Evolutionary conservation across 2,888 invertebrate genomes (phyloP).

Genomic region (Noctua janthe): DNA sequence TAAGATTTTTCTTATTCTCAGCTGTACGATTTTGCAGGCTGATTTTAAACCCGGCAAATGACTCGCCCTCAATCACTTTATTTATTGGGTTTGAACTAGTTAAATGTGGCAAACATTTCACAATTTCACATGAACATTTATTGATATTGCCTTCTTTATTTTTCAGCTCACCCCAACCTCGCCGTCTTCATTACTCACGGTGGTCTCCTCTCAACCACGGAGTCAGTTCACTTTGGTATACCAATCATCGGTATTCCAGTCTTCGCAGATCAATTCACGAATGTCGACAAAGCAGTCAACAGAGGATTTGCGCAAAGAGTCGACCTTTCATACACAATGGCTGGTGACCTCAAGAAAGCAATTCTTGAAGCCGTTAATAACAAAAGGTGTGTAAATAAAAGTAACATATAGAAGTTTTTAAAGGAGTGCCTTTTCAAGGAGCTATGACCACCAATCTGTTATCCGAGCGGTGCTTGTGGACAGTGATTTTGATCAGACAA

Average conservation of each 20-base stretch:
- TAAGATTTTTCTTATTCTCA: background rate
- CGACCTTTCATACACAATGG: slow-evolving; percentile 67
- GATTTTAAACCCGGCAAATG: background rate
- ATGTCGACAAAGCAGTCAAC: slow-evolving; percentile 68
- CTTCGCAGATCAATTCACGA: slow-evolving; percentile 75
- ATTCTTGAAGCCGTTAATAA: slow-evolving; percentile 67
- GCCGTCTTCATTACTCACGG: slow-evolving; percentile 76
- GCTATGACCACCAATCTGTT: background rate
- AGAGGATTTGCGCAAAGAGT: slow-evolving; percentile 75
- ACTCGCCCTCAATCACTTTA: too few relatives aligned
- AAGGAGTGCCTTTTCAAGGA: too few relatives aligned
- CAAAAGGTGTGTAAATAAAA: slow-evolving; percentile 64
- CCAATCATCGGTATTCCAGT: slow-evolving; percentile 78
- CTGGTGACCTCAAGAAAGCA: slow-evolving; percentile 65
- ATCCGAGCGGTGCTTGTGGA: background rate
- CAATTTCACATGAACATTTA: background rate
- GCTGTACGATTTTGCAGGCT: too few relatives aligned
- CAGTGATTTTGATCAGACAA: background rate
- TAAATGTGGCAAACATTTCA: background rate
- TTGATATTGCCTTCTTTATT: background rate
- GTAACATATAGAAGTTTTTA: background rate
- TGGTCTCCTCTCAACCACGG: slow-evolving; percentile 75
- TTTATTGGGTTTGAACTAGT: too few relatives aligned
- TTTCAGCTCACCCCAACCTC: slow-evolving; percentile 75
- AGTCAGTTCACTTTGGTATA: slow-evolving; percentile 74